Base-by-base conservation (phyloP, 2,113 vertebrate genomes). In the Cephalopterus ornatus region DNA sequence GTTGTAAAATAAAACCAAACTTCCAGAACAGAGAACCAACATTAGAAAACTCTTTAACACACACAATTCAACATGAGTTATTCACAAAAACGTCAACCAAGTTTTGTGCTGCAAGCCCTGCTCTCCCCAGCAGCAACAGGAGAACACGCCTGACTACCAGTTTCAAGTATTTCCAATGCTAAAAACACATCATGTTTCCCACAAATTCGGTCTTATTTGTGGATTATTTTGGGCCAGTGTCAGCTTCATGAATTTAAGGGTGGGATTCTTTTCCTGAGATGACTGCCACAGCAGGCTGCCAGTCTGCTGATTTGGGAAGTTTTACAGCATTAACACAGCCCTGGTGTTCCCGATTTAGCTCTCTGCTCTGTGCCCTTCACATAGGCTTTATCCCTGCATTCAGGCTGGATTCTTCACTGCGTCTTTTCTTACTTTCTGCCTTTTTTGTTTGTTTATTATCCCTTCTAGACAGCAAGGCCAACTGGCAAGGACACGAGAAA, bases 271-370 rank as follows among this genome's bases (percentile, higher is more conserved):
- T 94, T 85, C 79, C 85, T 61, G 39, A 30, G 55, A 81, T 6
- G 0, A 79, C 2, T 74, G 55, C 74, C 89, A 93, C 89, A 95
- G 93, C 24, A 90, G 75, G 74, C 71, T 91, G 76, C 75, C 61
- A 76, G 74, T 33, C 53, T 96, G 92, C 92, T 93, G 91, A 92
- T 94, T 91, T 32, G 28, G 42, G 81, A 83, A 94, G 85, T 79
- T 95, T 91, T 67, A 76, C 61, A 72, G 37, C 72, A 79, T 81
- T 92, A 95, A 95, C 14, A 4, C 76, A 94, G 88, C 65, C 72
- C 72, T 59, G 30, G 78, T 23, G 42, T 79, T 76, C 88, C 67
- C 8, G 46, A 68, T 75, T 94, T 74, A 86, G 94, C 58, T 96
- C 80, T 73, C 88, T 85, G 79, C 37, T 87, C 87, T 2, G 0